Evolutionary conservation across 92 coral and sea anemone species (phyloP), one percentile per base, ranked within the genome.

Genomic region (Epizoanthus scotinus): DNA sequence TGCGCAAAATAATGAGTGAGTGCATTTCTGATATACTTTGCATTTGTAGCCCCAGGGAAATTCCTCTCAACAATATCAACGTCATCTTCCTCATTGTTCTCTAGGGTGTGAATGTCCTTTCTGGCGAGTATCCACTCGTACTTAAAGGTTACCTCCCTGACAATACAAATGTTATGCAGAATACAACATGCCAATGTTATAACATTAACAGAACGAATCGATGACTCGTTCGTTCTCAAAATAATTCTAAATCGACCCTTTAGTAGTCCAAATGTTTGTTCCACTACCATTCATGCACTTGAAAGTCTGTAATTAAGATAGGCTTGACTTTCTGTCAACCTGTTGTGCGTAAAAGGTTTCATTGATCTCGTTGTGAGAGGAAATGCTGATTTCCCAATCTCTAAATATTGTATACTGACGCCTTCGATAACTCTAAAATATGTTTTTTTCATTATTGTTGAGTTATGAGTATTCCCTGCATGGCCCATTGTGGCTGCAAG

Each of bases 361-460:
- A 75, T 86, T 67, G 87, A 86, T 40, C 86, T 82, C 40, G 83
- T 29, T 28, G 86, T 82, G 55, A 82, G 38, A 73, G 49, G 28
- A 80, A 81, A 86, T 13, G 85, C 82, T 62, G 85, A 80, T 22
- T 73, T 70, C 54, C 78, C 86, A 81, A 71, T 80, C 24, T 64
- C 82, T 8, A 73, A 66, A 86, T 86, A 86, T 52, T 72, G 82
- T 8, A 86, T n/a, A 14, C 8, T 12, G 22, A 81, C 86, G 10
- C 89, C 86, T 61, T 81, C 78, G 44, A 85, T 85, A 85, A 67
- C 88, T 78, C 88, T 78, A 85, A 85, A n/a, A 81, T 79, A 28
- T 85, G 85, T n/a, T n/a, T 86, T 86, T 86, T 71, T 71, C 89
- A 86, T 86, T 56, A 81, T 81, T 80, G 89, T 86, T 86, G 86